phyloP scores from a whole-genome alignment of 2,113 vertebrate species.

The Alaudala cheleensis region DNA sequence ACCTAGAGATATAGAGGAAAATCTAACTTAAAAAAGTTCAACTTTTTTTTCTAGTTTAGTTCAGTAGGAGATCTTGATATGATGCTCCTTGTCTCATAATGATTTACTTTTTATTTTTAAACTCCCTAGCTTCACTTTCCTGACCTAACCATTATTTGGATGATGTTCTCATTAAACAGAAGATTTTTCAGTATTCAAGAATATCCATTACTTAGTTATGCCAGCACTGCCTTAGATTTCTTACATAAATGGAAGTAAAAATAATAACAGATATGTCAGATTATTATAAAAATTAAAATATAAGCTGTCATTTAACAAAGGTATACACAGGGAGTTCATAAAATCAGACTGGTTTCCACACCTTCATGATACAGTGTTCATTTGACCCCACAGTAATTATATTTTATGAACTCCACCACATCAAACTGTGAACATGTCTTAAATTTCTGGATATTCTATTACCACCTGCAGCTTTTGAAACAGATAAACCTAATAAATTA shows the following conservation, averaged over 20 bases:
- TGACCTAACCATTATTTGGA: not conserved
- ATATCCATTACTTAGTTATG: not conserved
- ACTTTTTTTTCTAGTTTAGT: not conserved
- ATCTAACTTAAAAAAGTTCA: not conserved
- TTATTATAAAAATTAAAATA: not conserved
- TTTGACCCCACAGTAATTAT: not conserved
- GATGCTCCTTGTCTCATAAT: not conserved
- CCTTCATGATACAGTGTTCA: not conserved
- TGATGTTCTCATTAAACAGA: not conserved
- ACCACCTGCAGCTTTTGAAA: slow-evolving; percentile 34
- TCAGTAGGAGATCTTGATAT: not conserved
- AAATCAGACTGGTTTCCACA: not conserved
- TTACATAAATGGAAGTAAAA: not conserved
- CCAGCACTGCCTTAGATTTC: not conserved
- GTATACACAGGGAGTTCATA: not conserved
- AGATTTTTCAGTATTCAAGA: not conserved
- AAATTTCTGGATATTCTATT: slow-evolving; percentile 41
- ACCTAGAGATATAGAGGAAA: not conserved
- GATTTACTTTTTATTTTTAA: not conserved
- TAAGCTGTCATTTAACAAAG: not conserved
- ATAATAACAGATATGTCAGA: not conserved
- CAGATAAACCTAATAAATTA: slow-evolving; percentile 19
- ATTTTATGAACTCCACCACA: slow-evolving; percentile 10
- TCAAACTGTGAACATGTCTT: slow-evolving; percentile 24
- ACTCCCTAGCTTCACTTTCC: not conserved